Conservation (phyloP, 2,888 invertebrate species). For the Chrysodeixis includens region DNA sequence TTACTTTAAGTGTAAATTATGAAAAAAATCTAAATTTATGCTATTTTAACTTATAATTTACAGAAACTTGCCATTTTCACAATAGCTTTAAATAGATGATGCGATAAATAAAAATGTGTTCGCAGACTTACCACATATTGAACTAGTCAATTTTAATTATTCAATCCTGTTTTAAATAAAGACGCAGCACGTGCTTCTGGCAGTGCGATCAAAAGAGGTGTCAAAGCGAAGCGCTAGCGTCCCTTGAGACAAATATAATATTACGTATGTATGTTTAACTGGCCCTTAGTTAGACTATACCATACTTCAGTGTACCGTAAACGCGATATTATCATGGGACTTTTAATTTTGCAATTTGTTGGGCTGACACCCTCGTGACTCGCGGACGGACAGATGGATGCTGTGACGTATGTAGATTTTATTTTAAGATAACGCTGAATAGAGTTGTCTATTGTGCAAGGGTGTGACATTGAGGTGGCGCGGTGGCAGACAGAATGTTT, state of each 20-base stretch:
- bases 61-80: background rate
- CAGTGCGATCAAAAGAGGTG: background rate
- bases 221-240: background rate
- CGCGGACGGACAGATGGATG: slow-evolving; percentile 72
- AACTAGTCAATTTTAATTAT: background rate
- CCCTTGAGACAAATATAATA: slow-evolving; percentile 27
- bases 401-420: slow-evolving; percentile 75
- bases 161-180: background rate
- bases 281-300: slow-evolving; percentile 29
- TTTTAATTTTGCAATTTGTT: slow-evolving; percentile 87
- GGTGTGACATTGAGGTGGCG: slow-evolving; percentile 51
- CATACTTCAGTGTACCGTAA: slow-evolving; percentile 37
- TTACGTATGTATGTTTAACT: slow-evolving; percentile 32
- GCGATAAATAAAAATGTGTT: background rate
- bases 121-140: background rate
- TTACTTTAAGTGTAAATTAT: too few species aligned
- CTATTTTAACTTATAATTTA: too few species aligned
- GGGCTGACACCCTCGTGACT: slow-evolving; percentile 62
- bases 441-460: slow-evolving; percentile 55
- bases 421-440: slow-evolving; percentile 71
- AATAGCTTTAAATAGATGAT: background rate
- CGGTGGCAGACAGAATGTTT: slow-evolving; percentile 27
- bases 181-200: background rate
- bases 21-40: too few species aligned
- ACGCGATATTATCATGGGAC: slow-evolving; percentile 78